Percentiles rank a stretch among this genome's conserved stretches.
These are phyloP conservation scores for Otolemur garnettii DNA, from an alignment of 2,113 vertebrate genomes.

Conservation along the genomic window DNA sequence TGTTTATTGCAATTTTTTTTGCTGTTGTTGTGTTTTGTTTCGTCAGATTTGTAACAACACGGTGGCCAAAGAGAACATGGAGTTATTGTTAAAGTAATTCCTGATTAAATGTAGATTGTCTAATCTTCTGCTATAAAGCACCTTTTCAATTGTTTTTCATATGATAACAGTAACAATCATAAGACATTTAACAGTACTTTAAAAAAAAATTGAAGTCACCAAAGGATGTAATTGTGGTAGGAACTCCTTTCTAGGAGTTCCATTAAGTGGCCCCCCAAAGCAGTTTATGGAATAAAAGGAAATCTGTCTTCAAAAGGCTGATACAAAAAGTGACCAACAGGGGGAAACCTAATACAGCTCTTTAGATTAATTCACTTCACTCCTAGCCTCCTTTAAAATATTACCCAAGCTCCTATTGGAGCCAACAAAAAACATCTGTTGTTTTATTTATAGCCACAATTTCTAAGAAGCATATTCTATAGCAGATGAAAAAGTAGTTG, in stretches of 20 bases:
- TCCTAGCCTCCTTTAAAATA: constrained; percentile 74
- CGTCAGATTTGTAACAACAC: neutral
- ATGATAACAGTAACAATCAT: neutral
- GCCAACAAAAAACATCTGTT: constrained; percentile 90
- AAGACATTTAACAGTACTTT: neutral
- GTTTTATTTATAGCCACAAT: constrained; percentile 90
- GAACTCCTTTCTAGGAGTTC: neutral
- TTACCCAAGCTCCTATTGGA: constrained; percentile 81
- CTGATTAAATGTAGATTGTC: neutral
- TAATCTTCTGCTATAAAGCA: neutral
- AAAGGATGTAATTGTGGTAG: neutral
- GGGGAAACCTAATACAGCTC: constrained; percentile 81
- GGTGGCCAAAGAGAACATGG: neutral
- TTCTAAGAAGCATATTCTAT: constrained; percentile 91
- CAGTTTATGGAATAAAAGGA: neutral
- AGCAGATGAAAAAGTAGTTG: constrained; percentile 88
- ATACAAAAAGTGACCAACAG: constrained; percentile 79
- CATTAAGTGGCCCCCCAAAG: neutral
- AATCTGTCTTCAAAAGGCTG: neutral
- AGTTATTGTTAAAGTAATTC: constrained; percentile 13
- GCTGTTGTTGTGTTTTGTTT: neutral
- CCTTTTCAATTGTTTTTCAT: neutral
- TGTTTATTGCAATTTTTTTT: neutral
- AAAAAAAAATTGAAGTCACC: neutral
- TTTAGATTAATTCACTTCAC: constrained; percentile 64